phyloP scores from a whole-genome alignment of 2,113 vertebrate species.

The Protomyctophum bolini region DNA sequence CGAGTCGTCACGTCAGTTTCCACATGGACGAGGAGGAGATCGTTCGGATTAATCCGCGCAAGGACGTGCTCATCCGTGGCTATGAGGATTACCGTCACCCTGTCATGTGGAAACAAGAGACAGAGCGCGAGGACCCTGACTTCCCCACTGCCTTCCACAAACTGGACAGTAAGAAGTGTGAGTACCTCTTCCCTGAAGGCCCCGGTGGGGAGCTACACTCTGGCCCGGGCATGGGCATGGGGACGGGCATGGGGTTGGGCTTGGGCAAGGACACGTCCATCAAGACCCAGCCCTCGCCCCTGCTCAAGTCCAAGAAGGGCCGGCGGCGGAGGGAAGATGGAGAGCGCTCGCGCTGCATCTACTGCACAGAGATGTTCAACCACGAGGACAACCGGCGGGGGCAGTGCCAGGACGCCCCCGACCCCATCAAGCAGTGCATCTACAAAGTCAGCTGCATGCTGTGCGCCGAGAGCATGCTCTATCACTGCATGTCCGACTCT shows the following conservation, averaged over 20 bases:
- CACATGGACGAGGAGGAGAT: constrained; percentile 96
- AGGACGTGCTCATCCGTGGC: constrained; percentile 94
- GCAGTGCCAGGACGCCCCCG: constrained; percentile 96
- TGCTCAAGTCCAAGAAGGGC: constrained; percentile 89
- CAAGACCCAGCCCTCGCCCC: constrained; percentile 91
- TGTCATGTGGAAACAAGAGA: constrained; percentile 92
- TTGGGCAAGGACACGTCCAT: constrained; percentile 86
- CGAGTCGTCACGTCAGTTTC: constrained; percentile 93
- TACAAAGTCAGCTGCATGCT: constrained; percentile 99
- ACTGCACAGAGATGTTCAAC: constrained; percentile 98
- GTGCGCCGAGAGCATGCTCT: constrained; percentile 99
- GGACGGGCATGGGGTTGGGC: constrained; percentile 77
- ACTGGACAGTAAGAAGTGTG: constrained; percentile 92
- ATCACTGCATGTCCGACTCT: constrained; percentile 99
- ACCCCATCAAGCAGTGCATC: constrained; percentile 97
- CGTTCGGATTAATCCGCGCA: constrained; percentile 95
- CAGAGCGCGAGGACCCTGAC: constrained; percentile 89
- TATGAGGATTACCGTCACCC: constrained; percentile 99
- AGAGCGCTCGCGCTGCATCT: constrained; percentile 95
- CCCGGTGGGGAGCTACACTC: constrained; percentile 83
- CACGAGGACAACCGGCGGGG: constrained; percentile 97
- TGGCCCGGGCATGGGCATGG: constrained; percentile 67
- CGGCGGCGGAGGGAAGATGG: constrained; percentile 96
- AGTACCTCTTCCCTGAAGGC: constrained; percentile 91
- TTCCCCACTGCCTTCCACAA: constrained; percentile 88